Evolutionary conservation across 2,888 invertebrate species (phyloP).

Genomic region (Cantharis lateralis): DNA sequence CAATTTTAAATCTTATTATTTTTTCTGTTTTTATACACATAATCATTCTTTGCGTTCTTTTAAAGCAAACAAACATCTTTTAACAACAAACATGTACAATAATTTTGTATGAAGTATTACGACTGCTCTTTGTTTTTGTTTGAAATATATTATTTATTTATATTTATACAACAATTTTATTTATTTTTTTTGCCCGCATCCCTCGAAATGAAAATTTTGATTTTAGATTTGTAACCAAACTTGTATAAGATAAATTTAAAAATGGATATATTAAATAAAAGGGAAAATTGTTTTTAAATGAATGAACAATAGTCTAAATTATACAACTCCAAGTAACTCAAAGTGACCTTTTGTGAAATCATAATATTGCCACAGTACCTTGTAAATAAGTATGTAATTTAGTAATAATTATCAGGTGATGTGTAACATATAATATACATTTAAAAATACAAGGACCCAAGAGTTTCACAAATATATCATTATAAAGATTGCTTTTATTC

Average conservation of each 20-base stretch:
- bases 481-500: conserved; percentile 33
- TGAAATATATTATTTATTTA: conserved; percentile 54
- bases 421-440: conserved; percentile 43
- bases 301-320: conserved; percentile 32
- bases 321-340: conserved; percentile 49
- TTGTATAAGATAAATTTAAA: conserved; percentile 15
- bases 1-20: background rate
- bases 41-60: conserved; percentile 27
- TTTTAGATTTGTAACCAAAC: conserved; percentile 45
- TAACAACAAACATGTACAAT: conserved; percentile 18
- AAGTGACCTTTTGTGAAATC: conserved; percentile 56
- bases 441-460: conserved; percentile 46
- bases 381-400: conserved; percentile 52
- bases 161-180: conserved; percentile 40
- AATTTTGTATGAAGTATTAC: conserved; percentile 43
- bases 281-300: conserved; percentile 16
- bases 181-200: conserved; percentile 35
- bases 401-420: conserved; percentile 51
- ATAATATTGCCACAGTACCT: conserved; percentile 53
- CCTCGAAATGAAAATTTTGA: conserved; percentile 7
- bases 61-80: conserved; percentile 28
- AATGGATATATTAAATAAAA: conserved; percentile 11
- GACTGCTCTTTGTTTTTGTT: conserved; percentile 47
- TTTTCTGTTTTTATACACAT: conserved; percentile 18
- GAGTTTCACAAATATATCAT: conserved; percentile 48